Conservation (phyloP, 2,888 invertebrate species). For the Drosophila villosipedis region DNA sequence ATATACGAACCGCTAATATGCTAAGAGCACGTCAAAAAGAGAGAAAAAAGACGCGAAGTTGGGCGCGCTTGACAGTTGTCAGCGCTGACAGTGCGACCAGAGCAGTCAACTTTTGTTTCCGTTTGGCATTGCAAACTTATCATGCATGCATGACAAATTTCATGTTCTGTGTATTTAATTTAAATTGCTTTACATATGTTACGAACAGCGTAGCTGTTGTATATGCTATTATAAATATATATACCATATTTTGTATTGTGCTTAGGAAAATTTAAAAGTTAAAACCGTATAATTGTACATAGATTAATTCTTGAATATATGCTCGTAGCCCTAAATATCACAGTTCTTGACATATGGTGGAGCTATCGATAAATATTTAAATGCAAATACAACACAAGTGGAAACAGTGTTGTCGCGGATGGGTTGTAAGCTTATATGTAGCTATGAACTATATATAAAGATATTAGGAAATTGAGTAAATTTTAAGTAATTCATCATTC, state of each 20-base stretch:
- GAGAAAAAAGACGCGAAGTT: conserved; percentile 79
- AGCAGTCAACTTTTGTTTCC: conserved; percentile 54
- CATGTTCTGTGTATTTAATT: neutral
- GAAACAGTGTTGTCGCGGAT: conserved; percentile 38
- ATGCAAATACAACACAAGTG: conserved; percentile 7
- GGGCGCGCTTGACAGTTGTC: conserved; percentile 56
- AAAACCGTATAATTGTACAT: neutral
- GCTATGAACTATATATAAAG: conserved; percentile 39
- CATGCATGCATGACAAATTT: conserved; percentile 24
- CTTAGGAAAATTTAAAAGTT: neutral
- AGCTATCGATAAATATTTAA: conserved; percentile 36
- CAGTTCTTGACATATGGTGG: neutral
- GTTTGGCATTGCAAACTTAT: conserved; percentile 12
- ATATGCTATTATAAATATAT: neutral
- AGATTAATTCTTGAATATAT: neutral
- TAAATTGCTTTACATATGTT: neutral
- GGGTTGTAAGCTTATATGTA: conserved; percentile 19
- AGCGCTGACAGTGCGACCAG: conserved; percentile 36
- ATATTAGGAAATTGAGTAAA: conserved; percentile 3
- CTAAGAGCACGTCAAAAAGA: conserved; percentile 84
- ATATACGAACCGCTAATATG: conserved; percentile 81
- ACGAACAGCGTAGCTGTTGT: conserved; percentile 1
- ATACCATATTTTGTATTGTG: neutral
- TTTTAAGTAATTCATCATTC: conserved; percentile 20
- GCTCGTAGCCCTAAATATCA: neutral